phyloP scores from a whole-genome alignment of 2,888 invertebrate genomes.

The Cephus spinipes region DNA sequence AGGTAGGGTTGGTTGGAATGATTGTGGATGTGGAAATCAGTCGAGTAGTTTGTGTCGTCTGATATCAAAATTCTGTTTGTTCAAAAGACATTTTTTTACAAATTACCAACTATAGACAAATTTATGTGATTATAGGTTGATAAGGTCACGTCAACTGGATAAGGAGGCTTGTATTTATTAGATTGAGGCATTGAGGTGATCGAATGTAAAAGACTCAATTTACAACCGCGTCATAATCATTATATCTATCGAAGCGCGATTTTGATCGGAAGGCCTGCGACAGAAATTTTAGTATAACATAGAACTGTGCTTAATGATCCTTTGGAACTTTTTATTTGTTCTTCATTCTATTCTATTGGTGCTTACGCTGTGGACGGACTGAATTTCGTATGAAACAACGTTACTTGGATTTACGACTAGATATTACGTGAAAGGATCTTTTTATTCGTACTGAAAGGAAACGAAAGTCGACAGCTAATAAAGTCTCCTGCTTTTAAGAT shows the following conservation, averaged over 20 bases:
- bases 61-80: background rate
- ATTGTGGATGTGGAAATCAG: background rate
- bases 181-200: background rate
- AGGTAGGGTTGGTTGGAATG: background rate
- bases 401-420: background rate
- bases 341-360: background rate
- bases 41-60: background rate
- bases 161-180: background rate
- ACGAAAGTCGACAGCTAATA: background rate
- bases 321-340: slow-evolving; percentile 13
- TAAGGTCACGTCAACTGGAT: background rate
- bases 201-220: background rate
- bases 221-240: background rate
- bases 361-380: background rate
- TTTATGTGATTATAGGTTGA: background rate
- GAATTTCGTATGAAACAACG: background rate
- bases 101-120: background rate
- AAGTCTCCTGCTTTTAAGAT: background rate
- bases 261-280: background rate
- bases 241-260: background rate
- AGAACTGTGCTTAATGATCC: slow-evolving; percentile 10
- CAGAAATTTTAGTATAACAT: background rate
- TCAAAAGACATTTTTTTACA: background rate
- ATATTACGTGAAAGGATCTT: background rate
- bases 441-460: slow-evolving; percentile 10